Evolutionary conservation across 2,888 invertebrate genomes (phyloP).

Genomic region (Pemphredon lugubris): DNA sequence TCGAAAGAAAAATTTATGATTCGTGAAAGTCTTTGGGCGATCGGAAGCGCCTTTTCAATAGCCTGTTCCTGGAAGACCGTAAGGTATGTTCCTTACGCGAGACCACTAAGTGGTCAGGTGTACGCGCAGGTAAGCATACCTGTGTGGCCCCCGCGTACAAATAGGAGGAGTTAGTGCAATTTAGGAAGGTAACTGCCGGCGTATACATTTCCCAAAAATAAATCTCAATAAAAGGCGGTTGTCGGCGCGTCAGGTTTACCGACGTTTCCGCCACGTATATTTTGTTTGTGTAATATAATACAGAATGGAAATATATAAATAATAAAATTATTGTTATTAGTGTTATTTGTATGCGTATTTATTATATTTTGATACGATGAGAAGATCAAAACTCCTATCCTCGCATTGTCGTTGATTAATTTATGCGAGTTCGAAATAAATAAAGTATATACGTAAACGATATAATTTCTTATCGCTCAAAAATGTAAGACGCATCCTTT

Average conservation of each 20-base stretch:
- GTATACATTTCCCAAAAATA: constrained; percentile 15
- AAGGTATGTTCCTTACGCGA: constrained; percentile 28
- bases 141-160: constrained; percentile 20
- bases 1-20: constrained; percentile 23
- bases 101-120: constrained; percentile 38
- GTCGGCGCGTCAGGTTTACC: constrained; percentile 26
- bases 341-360: too few relatives aligned
- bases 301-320: too few relatives aligned
- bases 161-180: constrained; percentile 31
- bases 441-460: too few relatives aligned
- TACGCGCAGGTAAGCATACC: constrained; percentile 53
- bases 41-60: constrained; percentile 1
- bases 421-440: too few relatives aligned
- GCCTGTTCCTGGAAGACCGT: constrained; percentile 6
- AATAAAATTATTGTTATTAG: too few relatives aligned
- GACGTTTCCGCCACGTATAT: too few relatives aligned
- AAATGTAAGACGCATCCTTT: too few relatives aligned
- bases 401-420: too few relatives aligned
- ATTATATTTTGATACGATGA: too few relatives aligned
- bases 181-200: neutral
- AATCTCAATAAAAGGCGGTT: constrained; percentile 18
- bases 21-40: neutral
- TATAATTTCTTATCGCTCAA: too few relatives aligned
- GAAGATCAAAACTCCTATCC: too few relatives aligned
- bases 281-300: too few relatives aligned